These are phyloP conservation scores for Heteromurus nitidus DNA, from an alignment of 2,888 invertebrate genomes.

Conservation along the genomic window DNA sequence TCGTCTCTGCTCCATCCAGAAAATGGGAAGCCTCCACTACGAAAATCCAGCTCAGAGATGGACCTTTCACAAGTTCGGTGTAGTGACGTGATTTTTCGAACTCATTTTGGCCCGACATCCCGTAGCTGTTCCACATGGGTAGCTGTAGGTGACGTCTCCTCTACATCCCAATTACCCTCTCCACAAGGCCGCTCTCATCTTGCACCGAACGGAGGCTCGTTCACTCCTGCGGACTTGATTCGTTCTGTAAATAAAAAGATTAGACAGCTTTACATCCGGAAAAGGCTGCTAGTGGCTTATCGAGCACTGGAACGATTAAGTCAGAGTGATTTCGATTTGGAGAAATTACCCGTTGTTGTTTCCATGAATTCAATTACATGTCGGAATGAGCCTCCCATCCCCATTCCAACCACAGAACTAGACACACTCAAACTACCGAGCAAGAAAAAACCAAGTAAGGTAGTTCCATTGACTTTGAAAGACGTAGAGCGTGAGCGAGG, in stretches of 20 bases:
- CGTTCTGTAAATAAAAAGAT: constrained; percentile 89
- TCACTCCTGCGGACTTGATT: constrained; percentile 82
- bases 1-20: constrained; percentile 70
- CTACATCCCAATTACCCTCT: constrained; percentile 88
- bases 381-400: constrained; percentile 61
- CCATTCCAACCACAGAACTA: constrained; percentile 63
- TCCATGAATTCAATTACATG: constrained; percentile 73
- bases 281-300: constrained; percentile 86
- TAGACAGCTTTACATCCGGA: constrained; percentile 87
- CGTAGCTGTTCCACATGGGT: constrained; percentile 92
- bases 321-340: constrained; percentile 89
- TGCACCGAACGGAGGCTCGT: constrained; percentile 78
- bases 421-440: constrained; percentile 66
- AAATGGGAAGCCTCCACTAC: constrained; percentile 72
- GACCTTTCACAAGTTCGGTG: constrained; percentile 78
- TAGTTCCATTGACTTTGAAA: constrained; percentile 82
- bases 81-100: constrained; percentile 77
- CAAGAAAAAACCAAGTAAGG: constrained; percentile 76
- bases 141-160: constrained; percentile 85
- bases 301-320: constrained; percentile 87
- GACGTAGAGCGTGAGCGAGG: constrained; percentile 89
- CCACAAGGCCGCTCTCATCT: constrained; percentile 80
- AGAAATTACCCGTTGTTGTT: constrained; percentile 75
- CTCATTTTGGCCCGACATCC: constrained; percentile 80
- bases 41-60: constrained; percentile 78